These are phyloP conservation scores for Chinchilla lanigera DNA, from an alignment of 2,113 vertebrate genomes.

Conservation along the genomic window DNA sequence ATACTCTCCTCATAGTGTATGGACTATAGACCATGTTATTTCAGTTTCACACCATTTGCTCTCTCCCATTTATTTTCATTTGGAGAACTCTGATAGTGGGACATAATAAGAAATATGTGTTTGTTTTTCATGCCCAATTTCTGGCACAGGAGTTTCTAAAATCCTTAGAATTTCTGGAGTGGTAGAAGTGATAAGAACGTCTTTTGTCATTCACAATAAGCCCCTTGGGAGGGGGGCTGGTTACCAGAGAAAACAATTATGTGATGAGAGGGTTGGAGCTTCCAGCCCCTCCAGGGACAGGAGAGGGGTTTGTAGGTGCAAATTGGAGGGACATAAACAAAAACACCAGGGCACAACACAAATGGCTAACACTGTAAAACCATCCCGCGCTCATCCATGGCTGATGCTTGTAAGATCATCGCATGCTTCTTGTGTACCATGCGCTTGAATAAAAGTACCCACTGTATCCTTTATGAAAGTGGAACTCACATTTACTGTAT, in stretches of 20 bases:
- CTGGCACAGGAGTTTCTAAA: not conserved
- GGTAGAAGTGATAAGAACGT: not conserved
- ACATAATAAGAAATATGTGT: not conserved
- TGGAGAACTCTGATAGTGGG: not conserved
- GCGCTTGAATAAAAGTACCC: not conserved
- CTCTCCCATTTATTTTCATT: not conserved
- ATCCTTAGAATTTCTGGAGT: not conserved
- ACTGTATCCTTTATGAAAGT: not conserved
- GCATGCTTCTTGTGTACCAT: not conserved
- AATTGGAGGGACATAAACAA: not conserved
- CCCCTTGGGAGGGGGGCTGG: not conserved
- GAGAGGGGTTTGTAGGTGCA: not conserved
- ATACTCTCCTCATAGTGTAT: not conserved
- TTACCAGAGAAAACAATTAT: not conserved
- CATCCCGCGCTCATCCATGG: not conserved
- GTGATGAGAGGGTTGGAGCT: not conserved
- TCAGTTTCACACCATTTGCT: not conserved
- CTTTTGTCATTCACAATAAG: not conserved
- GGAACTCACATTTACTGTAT: not conserved
- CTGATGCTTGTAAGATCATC: not conserved
- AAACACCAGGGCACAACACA: not conserved
- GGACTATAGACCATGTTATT: not conserved
- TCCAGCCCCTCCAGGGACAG: not conserved
- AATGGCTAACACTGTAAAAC: not conserved
- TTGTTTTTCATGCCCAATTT: not conserved